phyloP scores from a whole-genome alignment of 37 sponge, comb jelly and placozoan species.

The Eunapius fragilis region DNA sequence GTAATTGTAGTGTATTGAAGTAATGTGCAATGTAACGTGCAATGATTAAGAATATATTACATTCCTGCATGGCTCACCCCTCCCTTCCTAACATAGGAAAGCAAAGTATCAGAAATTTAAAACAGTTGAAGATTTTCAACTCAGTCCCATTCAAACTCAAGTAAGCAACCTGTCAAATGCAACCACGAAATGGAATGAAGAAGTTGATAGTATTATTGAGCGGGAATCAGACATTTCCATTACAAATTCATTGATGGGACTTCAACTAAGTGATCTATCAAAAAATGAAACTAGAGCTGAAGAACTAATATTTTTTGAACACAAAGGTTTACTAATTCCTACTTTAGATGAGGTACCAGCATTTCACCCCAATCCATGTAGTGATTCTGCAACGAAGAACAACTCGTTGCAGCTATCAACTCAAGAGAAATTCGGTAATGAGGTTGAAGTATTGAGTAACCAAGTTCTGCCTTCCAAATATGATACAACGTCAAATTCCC shows the following conservation, averaged over 20 bases:
- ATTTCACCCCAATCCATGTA: neutral
- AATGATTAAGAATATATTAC: no score
- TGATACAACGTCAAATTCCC: neutral
- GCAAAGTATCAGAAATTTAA: neutral
- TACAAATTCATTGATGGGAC: neutral
- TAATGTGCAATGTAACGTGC: no score
- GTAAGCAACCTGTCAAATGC: neutral
- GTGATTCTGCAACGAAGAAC: neutral
- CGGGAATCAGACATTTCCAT: neutral
- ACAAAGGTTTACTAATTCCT: neutral
- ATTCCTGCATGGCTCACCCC: no score
- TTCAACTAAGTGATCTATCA: no score
- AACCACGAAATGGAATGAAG: neutral
- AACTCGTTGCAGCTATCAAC: neutral
- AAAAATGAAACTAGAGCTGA: no score
- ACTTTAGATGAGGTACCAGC: neutral
- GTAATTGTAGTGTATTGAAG: neutral
- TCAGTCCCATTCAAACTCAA: neutral
- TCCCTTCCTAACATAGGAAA: neutral
- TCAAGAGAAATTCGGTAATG: neutral
- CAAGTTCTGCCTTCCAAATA: no score
- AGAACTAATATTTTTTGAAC: neutral
- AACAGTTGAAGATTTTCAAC: neutral
- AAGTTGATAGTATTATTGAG: neutral
- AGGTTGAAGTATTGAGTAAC: neutral